Conservation (phyloP, 2,797 vertebrate species). For the Fundulus diaphanus region DNA sequence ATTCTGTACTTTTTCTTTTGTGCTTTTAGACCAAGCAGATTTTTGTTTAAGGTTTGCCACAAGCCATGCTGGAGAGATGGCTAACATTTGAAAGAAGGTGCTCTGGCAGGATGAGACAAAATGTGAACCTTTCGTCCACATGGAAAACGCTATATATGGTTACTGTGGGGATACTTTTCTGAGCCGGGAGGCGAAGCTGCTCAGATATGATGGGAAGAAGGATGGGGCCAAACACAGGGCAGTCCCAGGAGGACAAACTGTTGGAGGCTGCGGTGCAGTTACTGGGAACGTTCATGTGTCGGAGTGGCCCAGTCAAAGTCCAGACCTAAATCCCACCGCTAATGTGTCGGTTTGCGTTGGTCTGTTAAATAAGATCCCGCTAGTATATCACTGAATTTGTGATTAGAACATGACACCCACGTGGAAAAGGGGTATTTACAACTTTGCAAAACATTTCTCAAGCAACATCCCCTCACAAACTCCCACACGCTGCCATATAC, state of each 20-base stretch:
- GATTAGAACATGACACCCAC: too few species aligned
- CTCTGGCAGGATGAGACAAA: background rate
- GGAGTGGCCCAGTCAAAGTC: background rate
- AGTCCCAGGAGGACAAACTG: background rate
- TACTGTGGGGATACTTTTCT: background rate
- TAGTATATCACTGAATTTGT: too few species aligned
- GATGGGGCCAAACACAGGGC: background rate
- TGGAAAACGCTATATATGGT: background rate
- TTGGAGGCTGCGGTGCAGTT: background rate
- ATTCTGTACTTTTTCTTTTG: conserved; percentile 6
- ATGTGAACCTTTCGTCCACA: background rate
- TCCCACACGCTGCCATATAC: conserved; percentile 25
- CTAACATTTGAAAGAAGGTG: background rate
- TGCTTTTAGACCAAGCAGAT: background rate
- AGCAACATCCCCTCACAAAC: conserved; percentile 22
- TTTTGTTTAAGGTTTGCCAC: too few species aligned
- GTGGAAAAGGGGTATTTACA: background rate
- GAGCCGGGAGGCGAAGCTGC: background rate
- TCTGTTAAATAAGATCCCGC: background rate
- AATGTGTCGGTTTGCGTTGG: background rate
- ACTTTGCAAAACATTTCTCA: background rate
- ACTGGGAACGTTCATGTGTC: background rate
- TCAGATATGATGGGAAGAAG: background rate
- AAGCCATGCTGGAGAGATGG: background rate
- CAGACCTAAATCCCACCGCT: background rate